Conservation (phyloP, 92 coral and sea anemone species). For the Umimayanthus chanpuru region DNA sequence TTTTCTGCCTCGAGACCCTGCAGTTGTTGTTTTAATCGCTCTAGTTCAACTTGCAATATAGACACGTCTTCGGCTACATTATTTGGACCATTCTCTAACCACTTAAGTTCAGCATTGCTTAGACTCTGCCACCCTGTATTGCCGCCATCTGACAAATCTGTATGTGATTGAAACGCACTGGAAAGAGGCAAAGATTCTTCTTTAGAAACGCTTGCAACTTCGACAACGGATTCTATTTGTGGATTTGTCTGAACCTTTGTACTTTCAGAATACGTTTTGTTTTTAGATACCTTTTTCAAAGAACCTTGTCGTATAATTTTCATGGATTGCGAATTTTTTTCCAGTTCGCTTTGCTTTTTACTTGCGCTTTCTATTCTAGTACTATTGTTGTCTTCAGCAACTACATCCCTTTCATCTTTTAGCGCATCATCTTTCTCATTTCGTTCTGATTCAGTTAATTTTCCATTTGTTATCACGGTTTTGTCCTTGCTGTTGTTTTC, state of each 20-base stretch:
- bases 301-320: not conserved
- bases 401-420: not conserved
- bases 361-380: not conserved
- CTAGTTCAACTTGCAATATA: not conserved
- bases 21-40: slow-evolving; percentile 2
- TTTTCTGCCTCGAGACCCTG: slow-evolving; percentile 36
- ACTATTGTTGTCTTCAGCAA: not conserved
- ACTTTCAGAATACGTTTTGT: not conserved
- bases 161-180: no score
- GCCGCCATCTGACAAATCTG: not conserved
- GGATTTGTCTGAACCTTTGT: not conserved
- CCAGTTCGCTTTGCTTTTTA: not conserved
- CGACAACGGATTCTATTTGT: not conserved
- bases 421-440: not conserved
- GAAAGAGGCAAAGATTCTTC: not conserved
- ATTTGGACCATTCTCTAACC: not conserved
- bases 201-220: not conserved
- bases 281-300: not conserved
- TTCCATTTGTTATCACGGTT: not conserved
- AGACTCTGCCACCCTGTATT: not conserved
- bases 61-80: not conserved
- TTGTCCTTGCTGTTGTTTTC: not conserved
- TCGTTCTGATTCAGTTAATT: not conserved
- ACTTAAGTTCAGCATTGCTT: not conserved
- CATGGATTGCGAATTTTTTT: not conserved